Evolutionary conservation across 2,797 vertebrate species (phyloP), one percentile per base, ranked within the genome.

Genomic region (Pangasius larnaudii): DNA sequence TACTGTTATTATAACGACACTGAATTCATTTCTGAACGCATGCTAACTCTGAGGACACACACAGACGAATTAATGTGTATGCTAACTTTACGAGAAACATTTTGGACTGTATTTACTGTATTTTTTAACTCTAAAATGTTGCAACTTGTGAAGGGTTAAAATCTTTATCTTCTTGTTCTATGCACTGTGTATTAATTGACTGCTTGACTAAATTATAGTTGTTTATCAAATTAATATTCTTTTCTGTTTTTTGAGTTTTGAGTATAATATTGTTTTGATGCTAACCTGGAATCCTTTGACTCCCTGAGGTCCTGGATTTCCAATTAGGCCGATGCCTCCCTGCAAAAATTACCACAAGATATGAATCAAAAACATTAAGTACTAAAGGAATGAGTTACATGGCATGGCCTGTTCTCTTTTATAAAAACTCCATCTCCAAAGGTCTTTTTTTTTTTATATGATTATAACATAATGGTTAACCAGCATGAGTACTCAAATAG

Each of bases 221-320:
- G 8, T 72, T 42, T 33, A 42, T 72, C 16, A 49, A 49, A 75
- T 49, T 49, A 0, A 27, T 58, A 36, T 56, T 19, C n/a, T 22
- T 36, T 39, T 39, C 33, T 56, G n/a, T 39, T 85, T 49, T 61
- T n/a, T 78, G 42, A 77, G 16, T 22, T 13, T n/a, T n/a, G n/a
- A 0, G 7, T 30, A 53, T 30, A 6, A 24, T 58, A 27, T 95
- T 19, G 69, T 61, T 58, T 49, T 11, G 3, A 81, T 24, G 27
- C 85, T 90, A 71, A 99, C 98, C 98, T 99, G 98, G 94, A 96
- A 99, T 86, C 98, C 98, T 94, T 96, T 97, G n/a, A 96, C 85
- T 33, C 98, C 98, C 0, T 95, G 95, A 74, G 93, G 93, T 88
- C 98, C 98, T 0, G 81, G 6, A 39, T 96, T 96, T 51, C 98